phyloP scores from a whole-genome alignment of 2,888 invertebrate species.

The Petrophora chlorosata region DNA sequence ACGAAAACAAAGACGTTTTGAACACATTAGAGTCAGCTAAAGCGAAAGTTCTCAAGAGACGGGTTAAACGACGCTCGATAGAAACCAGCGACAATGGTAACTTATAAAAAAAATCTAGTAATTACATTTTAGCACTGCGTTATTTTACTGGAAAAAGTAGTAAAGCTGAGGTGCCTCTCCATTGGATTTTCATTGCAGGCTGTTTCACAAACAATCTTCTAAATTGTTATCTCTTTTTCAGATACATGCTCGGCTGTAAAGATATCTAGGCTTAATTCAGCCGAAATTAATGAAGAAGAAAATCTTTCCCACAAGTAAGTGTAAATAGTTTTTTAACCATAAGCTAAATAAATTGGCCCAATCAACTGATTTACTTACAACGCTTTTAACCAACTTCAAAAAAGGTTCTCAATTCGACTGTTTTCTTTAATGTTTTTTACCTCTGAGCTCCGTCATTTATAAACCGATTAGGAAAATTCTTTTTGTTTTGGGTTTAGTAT shows the following conservation, averaged over 20 bases:
- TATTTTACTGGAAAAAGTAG: too few relatives aligned
- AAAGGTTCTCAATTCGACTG: too few relatives aligned
- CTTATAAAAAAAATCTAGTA: too few relatives aligned
- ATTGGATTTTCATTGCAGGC: too few relatives aligned
- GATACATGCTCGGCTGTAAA: constrained; percentile 58
- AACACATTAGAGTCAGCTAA: constrained; percentile 43
- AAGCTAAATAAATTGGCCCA: background rate
- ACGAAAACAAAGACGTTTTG: constrained; percentile 60
- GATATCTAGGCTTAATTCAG: constrained; percentile 43
- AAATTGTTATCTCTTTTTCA: constrained; percentile 43
- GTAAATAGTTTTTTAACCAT: background rate
- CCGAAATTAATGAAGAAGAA: constrained; percentile 8
- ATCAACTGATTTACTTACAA: background rate
- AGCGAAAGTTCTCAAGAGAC: constrained; percentile 43
- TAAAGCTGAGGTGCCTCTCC: too few relatives aligned
- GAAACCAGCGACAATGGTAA: constrained; percentile 47
- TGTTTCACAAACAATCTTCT: too few relatives aligned
- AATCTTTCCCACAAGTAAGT: constrained; percentile 24
- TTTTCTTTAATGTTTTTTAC: too few relatives aligned
- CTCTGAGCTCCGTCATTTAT: too few relatives aligned
- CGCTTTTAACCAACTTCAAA: too few relatives aligned
- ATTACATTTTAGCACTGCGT: too few relatives aligned
- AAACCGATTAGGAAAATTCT: too few relatives aligned
- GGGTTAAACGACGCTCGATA: constrained; percentile 35
- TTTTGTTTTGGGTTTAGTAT: too few relatives aligned